Conservation (phyloP, 2,113 vertebrate species). For the Telmatochromis sp. region DNA sequence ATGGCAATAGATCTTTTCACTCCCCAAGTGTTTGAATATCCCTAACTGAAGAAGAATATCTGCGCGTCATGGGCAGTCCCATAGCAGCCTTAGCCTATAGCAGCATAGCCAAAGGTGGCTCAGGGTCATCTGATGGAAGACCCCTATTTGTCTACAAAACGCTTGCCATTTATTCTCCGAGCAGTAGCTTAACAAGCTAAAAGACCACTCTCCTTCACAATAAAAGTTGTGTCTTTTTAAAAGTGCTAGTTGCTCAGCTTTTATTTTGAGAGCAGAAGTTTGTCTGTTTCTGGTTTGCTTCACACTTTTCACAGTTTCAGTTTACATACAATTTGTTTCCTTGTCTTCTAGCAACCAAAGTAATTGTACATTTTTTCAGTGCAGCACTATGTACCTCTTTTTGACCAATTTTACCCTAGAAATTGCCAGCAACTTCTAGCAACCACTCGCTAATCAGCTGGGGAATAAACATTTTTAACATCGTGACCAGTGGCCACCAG, state of each 20-base stretch:
- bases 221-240: background rate
- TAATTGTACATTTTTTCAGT: background rate
- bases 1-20: background rate
- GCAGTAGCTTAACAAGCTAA: background rate
- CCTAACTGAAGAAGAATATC: background rate
- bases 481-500: background rate
- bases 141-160: background rate
- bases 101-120: background rate
- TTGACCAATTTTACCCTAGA: background rate
- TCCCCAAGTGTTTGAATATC: background rate
- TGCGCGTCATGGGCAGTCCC: background rate
- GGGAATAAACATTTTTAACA: background rate
- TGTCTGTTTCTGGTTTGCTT: background rate
- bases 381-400: background rate
- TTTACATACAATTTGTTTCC: background rate
- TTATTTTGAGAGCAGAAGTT: background rate
- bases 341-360: background rate
- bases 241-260: background rate
- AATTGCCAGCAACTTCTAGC: background rate
- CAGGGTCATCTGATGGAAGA: background rate
- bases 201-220: background rate
- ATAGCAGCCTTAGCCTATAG: background rate
- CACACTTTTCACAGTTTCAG: background rate
- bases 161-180: background rate
- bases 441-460: background rate